phyloP scores from a whole-genome alignment of 2,113 vertebrate species.

The Taurulus bubalis region DNA sequence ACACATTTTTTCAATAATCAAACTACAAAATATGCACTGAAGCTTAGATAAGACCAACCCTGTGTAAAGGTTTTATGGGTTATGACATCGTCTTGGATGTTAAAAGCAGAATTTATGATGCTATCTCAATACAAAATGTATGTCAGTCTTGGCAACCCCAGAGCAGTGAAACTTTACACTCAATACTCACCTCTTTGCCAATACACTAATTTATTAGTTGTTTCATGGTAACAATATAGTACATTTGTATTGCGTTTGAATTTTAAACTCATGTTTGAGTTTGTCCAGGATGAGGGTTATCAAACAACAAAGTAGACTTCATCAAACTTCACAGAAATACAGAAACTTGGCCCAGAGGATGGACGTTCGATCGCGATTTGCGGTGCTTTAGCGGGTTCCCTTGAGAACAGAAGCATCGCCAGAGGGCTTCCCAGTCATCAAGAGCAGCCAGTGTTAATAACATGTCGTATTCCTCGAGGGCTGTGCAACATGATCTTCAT shows the following conservation, averaged over 20 bases:
- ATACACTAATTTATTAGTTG: conserved; percentile 24
- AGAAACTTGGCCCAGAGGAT: conserved; percentile 7
- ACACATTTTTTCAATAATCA: conserved; percentile 12
- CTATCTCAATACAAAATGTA: conserved; percentile 48
- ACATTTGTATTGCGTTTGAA: background rate
- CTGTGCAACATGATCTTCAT: conserved; percentile 75
- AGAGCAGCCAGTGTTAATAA: conserved; percentile 76
- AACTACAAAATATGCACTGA: conserved; percentile 23
- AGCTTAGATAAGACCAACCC: conserved; percentile 22
- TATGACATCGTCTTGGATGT: conserved; percentile 45
- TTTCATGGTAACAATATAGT: conserved; percentile 11
- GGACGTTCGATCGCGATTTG: conserved; percentile 21
- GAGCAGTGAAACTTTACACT: conserved; percentile 54
- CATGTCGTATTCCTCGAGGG: conserved; percentile 73
- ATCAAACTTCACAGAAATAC: conserved; percentile 6
- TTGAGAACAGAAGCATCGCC: conserved; percentile 64
- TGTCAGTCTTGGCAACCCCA: conserved; percentile 57
- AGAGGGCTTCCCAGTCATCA: conserved; percentile 64
- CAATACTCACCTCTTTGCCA: conserved; percentile 52
- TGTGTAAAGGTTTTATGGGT: conserved; percentile 38
- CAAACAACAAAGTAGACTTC: background rate
- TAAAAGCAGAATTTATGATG: conserved; percentile 42
- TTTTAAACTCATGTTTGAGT: background rate
- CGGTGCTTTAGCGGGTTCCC: conserved; percentile 43
- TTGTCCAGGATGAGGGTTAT: background rate